Evolutionary conservation across 2,113 vertebrate species (phyloP), one percentile per base, ranked within the genome.

Genomic region (Gallinago media): DNA sequence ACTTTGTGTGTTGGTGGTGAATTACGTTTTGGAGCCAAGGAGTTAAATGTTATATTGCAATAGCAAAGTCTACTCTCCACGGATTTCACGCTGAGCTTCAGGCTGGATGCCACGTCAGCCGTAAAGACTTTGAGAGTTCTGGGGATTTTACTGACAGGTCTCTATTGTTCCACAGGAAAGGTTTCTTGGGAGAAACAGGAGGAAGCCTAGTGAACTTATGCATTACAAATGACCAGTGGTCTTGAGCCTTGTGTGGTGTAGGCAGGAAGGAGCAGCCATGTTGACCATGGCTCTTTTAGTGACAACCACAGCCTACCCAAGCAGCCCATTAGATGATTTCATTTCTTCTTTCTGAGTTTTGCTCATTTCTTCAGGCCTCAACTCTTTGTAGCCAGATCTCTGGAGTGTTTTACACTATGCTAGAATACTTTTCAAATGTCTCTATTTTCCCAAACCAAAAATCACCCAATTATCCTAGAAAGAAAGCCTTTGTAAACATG

Each of bases 371-470:
- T 87, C 20, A 74, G 68, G 56, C 50, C 70, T 90, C 89, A 83
- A 4, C 13, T 47, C 17, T 44, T 55, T 59, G 16, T 44, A 89
- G 83, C 59, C 50, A 74, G 58, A 94, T 95, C 85, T 75, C 82
- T 23, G 44, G 54, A 46, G 67, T 61, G 29, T 66, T 96, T 96
- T 88, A 79, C 82, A 47, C 70, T 56, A 25, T 68, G 44, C 32
- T 89, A 82, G 61, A 84, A 97, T 94, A 90, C 46, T 95, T 96
- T 94, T 94, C 79, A 91, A 91, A 96, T 92, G 92, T 89, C 87
- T 93, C 76, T 87, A 72, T 83, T 91, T 26, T 63, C 42, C 32
- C 21, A 80, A 95, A 94, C 94, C 92, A 77, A 94, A 94, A 97
- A 96, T 31, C 1, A 14, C 42, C 63, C 31, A 32, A 42, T 87